Evolutionary conservation across 2,113 vertebrate species (phyloP).

Genomic region (Natator depressus): DNA sequence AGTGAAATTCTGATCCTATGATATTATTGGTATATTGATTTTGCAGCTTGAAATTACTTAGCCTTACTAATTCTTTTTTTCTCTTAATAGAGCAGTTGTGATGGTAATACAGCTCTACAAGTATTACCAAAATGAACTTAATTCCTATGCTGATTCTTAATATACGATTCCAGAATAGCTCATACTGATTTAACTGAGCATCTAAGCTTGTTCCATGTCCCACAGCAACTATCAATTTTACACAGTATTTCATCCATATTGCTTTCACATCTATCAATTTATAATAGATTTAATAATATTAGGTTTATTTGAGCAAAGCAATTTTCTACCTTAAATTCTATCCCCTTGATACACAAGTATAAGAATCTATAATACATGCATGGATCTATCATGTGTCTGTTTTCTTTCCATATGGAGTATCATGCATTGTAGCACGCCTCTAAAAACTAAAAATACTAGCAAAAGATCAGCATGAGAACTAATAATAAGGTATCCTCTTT

Average conservation of each 20-base stretch:
- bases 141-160: not conserved
- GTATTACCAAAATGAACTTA: not conserved
- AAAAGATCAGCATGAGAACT: not conserved
- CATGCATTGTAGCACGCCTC: not conserved
- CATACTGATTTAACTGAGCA: not conserved
- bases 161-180: not conserved
- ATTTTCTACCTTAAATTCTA: not conserved
- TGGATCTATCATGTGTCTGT: not conserved
- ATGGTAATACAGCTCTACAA: not conserved
- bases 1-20: not conserved
- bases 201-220: not conserved
- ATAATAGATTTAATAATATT: not conserved
- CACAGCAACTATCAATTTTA: not conserved
- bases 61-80: not conserved
- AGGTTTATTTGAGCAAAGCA: not conserved
- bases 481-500: slow-evolving; percentile 8
- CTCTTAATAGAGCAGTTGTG: fast-evolving
- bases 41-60: not conserved
- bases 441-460: not conserved
- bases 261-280: not conserved
- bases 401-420: not conserved
- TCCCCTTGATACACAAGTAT: not conserved
- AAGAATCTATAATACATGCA: not conserved
- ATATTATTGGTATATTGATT: not conserved
- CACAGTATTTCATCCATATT: not conserved